Base-by-base conservation (phyloP, 2,797 vertebrate genomes). In the Acipenser ruthenus region DNA sequence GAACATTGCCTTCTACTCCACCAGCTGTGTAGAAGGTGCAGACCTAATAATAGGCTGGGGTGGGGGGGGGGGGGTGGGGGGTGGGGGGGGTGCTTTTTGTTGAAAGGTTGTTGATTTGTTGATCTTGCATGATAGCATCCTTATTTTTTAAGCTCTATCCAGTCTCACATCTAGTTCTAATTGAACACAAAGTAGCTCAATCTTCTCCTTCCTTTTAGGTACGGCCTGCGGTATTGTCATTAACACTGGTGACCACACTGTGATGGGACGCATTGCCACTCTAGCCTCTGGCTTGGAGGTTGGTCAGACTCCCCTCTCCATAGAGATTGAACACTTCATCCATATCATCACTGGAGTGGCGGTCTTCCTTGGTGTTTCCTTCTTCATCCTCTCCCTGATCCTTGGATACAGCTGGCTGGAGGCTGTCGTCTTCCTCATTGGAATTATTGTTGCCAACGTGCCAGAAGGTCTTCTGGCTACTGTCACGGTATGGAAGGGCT, bases 391-490 rank as follows among this genome's bases (percentile, higher is more conserved):
- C 37, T 37, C 37, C 37, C 37, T 37, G 37, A 37, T 37, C 37
- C 37, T 37, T 37, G 37, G 37, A 37, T 37, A 37, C 37, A 37
- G 3, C 37, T 37, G 37, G 37, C 37, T 37, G 37, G 37, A 37
- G 37, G 37, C 37, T 37, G 37, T 37, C 37, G 84, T 87, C 67
- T 87, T 87, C 76, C 84, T 87, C 68, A 87, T 87, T 0, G 85
- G 85, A 67, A 87, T 87, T 73, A 86, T 87, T 1, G 85, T 87
- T 70, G 85, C 85, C 71, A 87, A 87, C 18, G 85, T 87, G 58
- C 85, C 85, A 0, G 85, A 87, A 70, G 85, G 85, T 0, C 79
- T 87, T 60, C 79, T 87, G 82, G 85, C 85, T 67, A 87, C 85
- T 0, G 85, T 87, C 73, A 87, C 85, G 0, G 85, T 87, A 75